phyloP scores from a whole-genome alignment of 2,888 invertebrate species.

The Xestia xanthographa region DNA sequence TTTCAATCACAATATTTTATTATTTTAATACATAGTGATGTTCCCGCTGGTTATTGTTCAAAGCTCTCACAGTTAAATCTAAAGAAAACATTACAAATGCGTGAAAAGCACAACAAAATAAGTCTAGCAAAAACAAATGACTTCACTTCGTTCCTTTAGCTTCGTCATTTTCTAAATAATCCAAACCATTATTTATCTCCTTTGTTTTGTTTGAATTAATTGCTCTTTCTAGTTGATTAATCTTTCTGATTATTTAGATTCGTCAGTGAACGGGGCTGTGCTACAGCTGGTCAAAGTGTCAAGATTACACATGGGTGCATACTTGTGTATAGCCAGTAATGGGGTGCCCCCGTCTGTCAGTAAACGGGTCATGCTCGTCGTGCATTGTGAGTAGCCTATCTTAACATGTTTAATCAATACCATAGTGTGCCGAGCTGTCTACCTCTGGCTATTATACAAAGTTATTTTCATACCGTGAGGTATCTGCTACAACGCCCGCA shows the following conservation, averaged over 20 bases:
- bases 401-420: not conserved
- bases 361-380: slow-evolving; percentile 94
- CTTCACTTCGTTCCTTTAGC: slow-evolving; percentile 29
- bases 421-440: not conserved
- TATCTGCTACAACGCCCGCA: not conserved
- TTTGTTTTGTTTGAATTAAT: slow-evolving; percentile 40
- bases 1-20: not conserved
- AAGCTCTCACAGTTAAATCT: not conserved
- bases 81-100: slow-evolving; percentile 3
- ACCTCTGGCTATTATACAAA: not conserved
- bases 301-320: slow-evolving; percentile 94
- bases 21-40: not conserved
- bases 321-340: slow-evolving; percentile 94
- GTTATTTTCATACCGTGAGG: not conserved
- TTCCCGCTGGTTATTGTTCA: not conserved
- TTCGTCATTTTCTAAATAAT: slow-evolving; percentile 40
- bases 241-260: slow-evolving; percentile 84
- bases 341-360: slow-evolving; percentile 95
- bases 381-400: slow-evolving; percentile 93
- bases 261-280: slow-evolving; percentile 92
- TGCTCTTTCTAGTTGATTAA: slow-evolving; percentile 36
- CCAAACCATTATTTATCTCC: slow-evolving; percentile 44
- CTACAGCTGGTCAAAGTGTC: slow-evolving; percentile 92
- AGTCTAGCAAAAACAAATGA: slow-evolving; percentile 30
- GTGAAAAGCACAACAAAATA: not conserved